Base-by-base conservation (phyloP, 1,140 invertebrate genomes). In the Microplitis mediator region DNA sequence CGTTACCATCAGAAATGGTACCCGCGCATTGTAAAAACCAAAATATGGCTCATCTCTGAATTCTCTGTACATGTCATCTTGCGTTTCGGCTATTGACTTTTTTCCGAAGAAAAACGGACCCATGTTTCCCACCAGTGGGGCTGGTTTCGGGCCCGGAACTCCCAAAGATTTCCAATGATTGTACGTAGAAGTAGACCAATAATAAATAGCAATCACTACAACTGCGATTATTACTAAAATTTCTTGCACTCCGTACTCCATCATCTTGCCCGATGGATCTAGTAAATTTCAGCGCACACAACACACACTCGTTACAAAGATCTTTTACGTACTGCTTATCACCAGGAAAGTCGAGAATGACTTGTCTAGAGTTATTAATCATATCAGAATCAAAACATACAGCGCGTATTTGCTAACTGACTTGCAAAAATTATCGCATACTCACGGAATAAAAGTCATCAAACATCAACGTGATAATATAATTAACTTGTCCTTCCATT, bases 1-100 rank as follows among this genome's bases (percentile, higher is more conserved):
- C 8, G 88, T 82, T 2, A 90, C 61, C 1, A 90, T 75, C 4
- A 90, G 71, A 5, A 84, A 78, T 0, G 90, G 90, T 2, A 86
- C 84, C 3, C 39, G 76, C 70, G 81, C 77, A 61, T 77, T 77
- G 34, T 78, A 87, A 2, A 85, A 61, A 16, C 86, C 85, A 8
- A 84, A 13, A 51, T 69, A 78, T 13, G 78, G 76, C 14, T 73
- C 62, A 14, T 77, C 13, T 71, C 78, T 77, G 9, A 34, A 74
- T 8, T 58, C 16, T 11, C 72, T 8, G 52, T 82, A 81, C 11
- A 80, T 31, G 6, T 77, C 52, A 5, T 72, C 32, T 34, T 77
- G 70, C 4, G 51, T 60, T 45, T 76, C 69, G 8, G 72, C 72
- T 4, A 81, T 50, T 6, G 70, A 36, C 16, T 68, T 77, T 63